Conservation (phyloP, 2,113 vertebrate species). For the Crocuta crocuta region DNA sequence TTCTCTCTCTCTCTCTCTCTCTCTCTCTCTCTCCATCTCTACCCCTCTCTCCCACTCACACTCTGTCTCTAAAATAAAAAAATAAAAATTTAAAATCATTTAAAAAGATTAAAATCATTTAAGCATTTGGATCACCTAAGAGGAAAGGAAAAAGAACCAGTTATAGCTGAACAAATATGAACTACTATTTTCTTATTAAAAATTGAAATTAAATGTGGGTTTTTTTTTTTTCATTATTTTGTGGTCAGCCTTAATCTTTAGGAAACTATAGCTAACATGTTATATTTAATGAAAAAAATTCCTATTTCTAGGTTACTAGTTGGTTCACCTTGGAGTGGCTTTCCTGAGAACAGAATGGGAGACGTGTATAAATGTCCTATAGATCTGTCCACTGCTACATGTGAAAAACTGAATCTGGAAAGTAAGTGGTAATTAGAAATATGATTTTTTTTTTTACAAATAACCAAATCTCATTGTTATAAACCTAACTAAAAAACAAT, state of each 20-base stretch:
- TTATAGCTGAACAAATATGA: neutral
- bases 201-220: neutral
- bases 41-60: no score
- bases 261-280: neutral
- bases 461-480: neutral
- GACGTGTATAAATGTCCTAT: conserved; percentile 94
- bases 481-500: neutral
- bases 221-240: neutral
- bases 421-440: conserved; percentile 82
- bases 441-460: neutral
- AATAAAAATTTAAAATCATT: no score
- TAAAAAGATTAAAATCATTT: no score
- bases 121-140: neutral
- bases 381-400: conserved; percentile 80
- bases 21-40: no score
- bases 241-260: neutral
- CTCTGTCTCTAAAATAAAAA: no score
- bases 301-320: conserved; percentile 91
- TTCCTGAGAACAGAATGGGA: conserved; percentile 91
- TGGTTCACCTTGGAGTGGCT: conserved; percentile 94
- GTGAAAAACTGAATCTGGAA: conserved; percentile 92
- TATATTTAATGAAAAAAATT: neutral
- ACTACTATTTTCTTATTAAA: neutral
- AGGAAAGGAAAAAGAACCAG: neutral
- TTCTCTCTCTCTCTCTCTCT: no score